Percentiles rank a stretch among this genome's conserved stretches.
phyloP scores from a whole-genome alignment of 2,113 vertebrate genomes.

The Phainopepla nitens region DNA sequence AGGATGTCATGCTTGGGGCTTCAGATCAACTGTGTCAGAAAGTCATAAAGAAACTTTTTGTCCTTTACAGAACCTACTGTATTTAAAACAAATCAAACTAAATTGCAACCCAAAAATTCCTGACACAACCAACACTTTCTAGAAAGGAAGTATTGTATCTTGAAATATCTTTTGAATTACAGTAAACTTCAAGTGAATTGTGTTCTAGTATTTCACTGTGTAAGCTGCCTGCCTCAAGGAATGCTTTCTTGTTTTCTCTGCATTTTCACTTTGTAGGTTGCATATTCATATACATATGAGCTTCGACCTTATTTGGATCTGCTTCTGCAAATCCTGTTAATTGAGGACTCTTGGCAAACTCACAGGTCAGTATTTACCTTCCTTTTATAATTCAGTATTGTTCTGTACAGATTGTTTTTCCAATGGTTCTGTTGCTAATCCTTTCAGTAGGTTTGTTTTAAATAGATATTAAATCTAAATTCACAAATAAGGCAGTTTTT shows the following conservation, averaged over 20 bases:
- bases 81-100: background rate
- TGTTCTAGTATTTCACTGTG: background rate
- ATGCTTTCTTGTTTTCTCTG: background rate
- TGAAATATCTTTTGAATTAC: background rate
- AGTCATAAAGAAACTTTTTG: background rate
- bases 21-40: background rate
- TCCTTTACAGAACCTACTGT: background rate
- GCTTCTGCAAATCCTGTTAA: slow-evolving; percentile 95
- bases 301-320: slow-evolving; percentile 98
- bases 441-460: background rate
- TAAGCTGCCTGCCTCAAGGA: background rate
- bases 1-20: background rate
- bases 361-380: slow-evolving; percentile 82
- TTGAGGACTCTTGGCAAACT: slow-evolving; percentile 99
- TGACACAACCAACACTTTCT: background rate
- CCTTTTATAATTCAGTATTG: background rate
- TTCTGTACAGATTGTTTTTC: background rate
- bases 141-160: background rate
- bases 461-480: background rate
- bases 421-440: background rate
- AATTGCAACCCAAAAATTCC: rapidly evolving
- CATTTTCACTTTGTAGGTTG: slow-evolving; percentile 75
- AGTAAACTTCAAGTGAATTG: background rate
- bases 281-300: slow-evolving; percentile 98
- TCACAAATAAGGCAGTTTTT: background rate